Conservation (phyloP, 1,140 invertebrate genomes). For the Penaeus japonicus region DNA sequence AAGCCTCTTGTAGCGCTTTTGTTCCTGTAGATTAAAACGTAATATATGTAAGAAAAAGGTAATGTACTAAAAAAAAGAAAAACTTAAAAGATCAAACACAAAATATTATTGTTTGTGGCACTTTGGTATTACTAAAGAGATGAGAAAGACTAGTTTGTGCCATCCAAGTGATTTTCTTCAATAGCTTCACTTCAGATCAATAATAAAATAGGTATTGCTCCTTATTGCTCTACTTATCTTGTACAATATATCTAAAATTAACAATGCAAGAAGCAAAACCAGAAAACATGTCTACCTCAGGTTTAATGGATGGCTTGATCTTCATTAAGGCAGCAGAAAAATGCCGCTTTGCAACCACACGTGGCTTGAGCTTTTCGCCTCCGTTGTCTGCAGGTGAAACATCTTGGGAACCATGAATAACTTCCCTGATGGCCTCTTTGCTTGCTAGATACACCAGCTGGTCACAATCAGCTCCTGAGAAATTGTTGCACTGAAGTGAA, state of each 20-base stretch:
- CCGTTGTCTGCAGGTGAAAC: neutral
- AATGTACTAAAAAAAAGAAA: neutral
- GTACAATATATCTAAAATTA: neutral
- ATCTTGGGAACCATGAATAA: conserved; percentile 70
- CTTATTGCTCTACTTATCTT: too few relatives aligned
- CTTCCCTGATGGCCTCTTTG: conserved; percentile 80
- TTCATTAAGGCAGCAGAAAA: conserved; percentile 75
- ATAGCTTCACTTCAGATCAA: too few relatives aligned
- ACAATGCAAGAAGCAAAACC: neutral
- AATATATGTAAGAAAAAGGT: neutral
- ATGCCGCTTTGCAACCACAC: conserved; percentile 64
- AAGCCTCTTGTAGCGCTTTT: conserved; percentile 40
- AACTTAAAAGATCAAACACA: neutral
- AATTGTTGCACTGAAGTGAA: conserved; percentile 77
- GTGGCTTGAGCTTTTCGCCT: neutral
- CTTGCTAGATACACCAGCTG: conserved; percentile 81
- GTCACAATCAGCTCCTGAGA: conserved; percentile 84
- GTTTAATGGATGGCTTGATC: conserved; percentile 71
- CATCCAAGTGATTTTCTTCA: too few relatives aligned
- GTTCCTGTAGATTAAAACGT: conserved; percentile 7
- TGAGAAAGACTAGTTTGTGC: too few relatives aligned
- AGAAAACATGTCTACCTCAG: conserved; percentile 60
- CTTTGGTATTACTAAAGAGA: too few relatives aligned
- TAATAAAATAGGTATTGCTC: too few relatives aligned
- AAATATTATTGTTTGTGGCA: too few relatives aligned